Percentiles rank a stretch among this genome's conserved stretches.
phyloP scores from a whole-genome alignment of 2,888 invertebrate genomes.

The Cataglyphis rosenhaueri region DNA sequence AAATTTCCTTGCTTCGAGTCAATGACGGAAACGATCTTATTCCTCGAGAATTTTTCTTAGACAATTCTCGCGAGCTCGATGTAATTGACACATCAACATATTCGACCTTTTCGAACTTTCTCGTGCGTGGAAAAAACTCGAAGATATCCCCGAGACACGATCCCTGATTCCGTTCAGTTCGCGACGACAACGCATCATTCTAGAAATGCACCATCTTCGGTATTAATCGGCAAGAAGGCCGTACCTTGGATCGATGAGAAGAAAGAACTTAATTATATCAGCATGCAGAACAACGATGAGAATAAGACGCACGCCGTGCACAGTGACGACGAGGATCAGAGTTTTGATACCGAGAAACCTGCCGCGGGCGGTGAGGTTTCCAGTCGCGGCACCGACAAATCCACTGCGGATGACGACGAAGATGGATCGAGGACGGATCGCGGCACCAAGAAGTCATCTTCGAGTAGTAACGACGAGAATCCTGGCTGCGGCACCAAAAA shows the following conservation, averaged over 20 bases:
- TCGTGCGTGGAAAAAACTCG: neutral
- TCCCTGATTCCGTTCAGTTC: neutral
- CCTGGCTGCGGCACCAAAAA: neutral
- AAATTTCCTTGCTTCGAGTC: neutral
- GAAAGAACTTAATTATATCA: neutral
- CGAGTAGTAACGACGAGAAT: neutral
- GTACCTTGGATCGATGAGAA: slow-evolving; percentile 34
- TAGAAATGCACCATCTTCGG: neutral
- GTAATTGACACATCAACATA: neutral
- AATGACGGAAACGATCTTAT: neutral
- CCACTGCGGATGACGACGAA: neutral
- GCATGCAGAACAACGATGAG: slow-evolving; percentile 26
- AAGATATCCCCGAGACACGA: neutral
- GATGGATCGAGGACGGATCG: neutral
- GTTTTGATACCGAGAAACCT: neutral
- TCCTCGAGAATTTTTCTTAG: neutral
- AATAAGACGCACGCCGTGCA: slow-evolving; percentile 1
- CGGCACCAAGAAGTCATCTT: neutral
- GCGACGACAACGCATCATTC: neutral
- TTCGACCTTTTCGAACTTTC: neutral
- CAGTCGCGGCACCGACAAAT: neutral
- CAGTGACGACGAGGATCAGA: slow-evolving; percentile 1
- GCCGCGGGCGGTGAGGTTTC: neutral
- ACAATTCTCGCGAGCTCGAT: neutral
- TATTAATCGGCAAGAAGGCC: slow-evolving; percentile 27